Evolutionary conservation across 2,888 invertebrate genomes (phyloP).

Genomic region (Metallyticus violacea): DNA sequence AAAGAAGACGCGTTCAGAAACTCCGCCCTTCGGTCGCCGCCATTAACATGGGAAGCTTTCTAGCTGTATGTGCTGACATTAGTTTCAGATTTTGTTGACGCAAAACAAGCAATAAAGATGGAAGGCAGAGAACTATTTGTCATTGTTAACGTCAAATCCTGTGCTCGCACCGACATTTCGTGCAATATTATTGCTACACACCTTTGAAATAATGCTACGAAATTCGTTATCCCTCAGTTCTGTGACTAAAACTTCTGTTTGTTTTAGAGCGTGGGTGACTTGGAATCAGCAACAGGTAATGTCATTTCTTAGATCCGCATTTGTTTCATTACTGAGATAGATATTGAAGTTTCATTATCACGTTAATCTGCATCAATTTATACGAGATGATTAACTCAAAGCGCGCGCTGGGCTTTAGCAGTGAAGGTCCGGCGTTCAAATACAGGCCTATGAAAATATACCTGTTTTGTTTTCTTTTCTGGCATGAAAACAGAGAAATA

Average conservation of each 20-base stretch:
- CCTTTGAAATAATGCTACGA: background rate
- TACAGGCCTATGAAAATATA: too few species aligned
- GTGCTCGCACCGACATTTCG: background rate
- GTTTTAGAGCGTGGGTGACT: too few species aligned
- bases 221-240: background rate
- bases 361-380: too few species aligned
- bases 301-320: too few species aligned
- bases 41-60: background rate
- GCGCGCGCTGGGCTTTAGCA: too few species aligned
- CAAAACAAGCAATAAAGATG: background rate
- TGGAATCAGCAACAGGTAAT: too few species aligned
- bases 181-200: background rate
- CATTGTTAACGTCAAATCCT: background rate
- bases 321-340: too few species aligned
- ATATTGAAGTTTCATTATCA: too few species aligned
- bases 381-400: too few species aligned
- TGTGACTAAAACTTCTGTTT: background rate
- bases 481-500: too few species aligned
- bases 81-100: background rate
- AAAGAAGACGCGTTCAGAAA: background rate
- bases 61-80: background rate
- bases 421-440: too few species aligned
- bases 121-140: background rate
- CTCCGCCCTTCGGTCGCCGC: background rate
- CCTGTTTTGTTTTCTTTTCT: too few species aligned